Evolutionary conservation across 2,888 invertebrate species (phyloP), one percentile per base, ranked within the genome.

Genomic region (Lochmaea capreae): DNA sequence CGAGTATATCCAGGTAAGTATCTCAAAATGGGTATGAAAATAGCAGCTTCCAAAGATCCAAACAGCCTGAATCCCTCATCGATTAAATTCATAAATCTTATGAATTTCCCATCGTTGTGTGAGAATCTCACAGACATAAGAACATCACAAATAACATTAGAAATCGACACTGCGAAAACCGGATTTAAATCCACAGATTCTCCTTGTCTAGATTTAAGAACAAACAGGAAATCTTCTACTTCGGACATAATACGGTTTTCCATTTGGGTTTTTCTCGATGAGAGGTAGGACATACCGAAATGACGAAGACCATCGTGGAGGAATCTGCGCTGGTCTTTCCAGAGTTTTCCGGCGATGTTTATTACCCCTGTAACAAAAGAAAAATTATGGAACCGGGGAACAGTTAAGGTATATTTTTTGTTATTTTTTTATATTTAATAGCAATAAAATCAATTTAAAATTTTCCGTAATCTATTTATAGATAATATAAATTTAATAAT

Each of bases 51-150:
- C 59, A 96, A 91, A 82, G 94, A 92, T 11, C 95, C 95, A 83
- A 97, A 96, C 0, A 97, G 89, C 72, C 92, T 90, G 91, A 97
- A 97, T 43, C 97, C 97, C 87, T 97, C 97, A 83, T 96, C 96
- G 82, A 97, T 95, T n/a, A 96, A 89, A 78, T 90, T 89, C 90
- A 95, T 95, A 83, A 96, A 94, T 71, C 95, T 90, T 67, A 90
- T 89, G 87, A 97, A 97, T 68, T 93, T 90, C 6, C 88, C 88
- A 85, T 96, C 96, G 67, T 94, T 93, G 79, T 93, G 91, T 72
- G 92, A 91, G 87, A 96, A 97, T 58, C 95, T 90, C 5, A 95
- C 93, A 46, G 95, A 94, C 97, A 97, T 97, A 83, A 96, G 91
- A 80, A 97, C 92, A 77, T 94, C 94, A 87, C 97, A 96, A 79